Percentiles rank a stretch among this genome's conserved stretches.
Conservation (phyloP, 2,113 vertebrate species). For the Pholis gunnellus region DNA sequence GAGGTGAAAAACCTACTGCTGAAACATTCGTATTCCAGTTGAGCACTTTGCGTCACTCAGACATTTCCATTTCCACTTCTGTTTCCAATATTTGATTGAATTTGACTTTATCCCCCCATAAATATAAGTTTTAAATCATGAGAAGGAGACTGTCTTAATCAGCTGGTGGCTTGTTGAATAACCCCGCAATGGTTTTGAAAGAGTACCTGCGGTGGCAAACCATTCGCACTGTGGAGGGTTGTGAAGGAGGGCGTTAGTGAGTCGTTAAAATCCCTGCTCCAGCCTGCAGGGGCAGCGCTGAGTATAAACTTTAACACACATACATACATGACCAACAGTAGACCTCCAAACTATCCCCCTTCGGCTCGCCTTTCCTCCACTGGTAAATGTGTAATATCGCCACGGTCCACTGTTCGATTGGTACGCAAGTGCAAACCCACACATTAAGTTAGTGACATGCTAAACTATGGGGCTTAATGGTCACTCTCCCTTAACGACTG, state of each 20-base stretch:
- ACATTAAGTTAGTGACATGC: slow-evolving; percentile 63
- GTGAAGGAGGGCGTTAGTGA: neutral
- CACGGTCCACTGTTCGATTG: neutral
- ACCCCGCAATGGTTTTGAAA: neutral
- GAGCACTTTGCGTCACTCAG: too few relatives aligned
- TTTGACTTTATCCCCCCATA: neutral
- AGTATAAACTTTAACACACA: neutral
- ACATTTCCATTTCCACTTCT: too few relatives aligned
- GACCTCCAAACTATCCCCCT: neutral
- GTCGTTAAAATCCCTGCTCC: neutral
- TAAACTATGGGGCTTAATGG: slow-evolving; percentile 67
- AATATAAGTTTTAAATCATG: neutral
- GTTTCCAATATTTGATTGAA: too few relatives aligned
- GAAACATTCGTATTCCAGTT: too few relatives aligned
- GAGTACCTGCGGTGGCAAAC: neutral
- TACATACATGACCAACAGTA: neutral
- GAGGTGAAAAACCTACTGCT: neutral
- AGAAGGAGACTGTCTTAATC: neutral
- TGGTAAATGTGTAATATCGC: neutral
- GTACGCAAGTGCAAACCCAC: neutral
- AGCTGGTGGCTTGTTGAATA: neutral
- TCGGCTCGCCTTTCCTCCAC: neutral
- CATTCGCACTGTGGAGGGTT: neutral
- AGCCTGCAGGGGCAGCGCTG: neutral
- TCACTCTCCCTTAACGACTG: slow-evolving; percentile 55